A percentile compares a stretch with the other conserved stretches of the same genome.
phyloP scores from a whole-genome alignment of 2,888 invertebrate species.

The Spodoptera picta region DNA sequence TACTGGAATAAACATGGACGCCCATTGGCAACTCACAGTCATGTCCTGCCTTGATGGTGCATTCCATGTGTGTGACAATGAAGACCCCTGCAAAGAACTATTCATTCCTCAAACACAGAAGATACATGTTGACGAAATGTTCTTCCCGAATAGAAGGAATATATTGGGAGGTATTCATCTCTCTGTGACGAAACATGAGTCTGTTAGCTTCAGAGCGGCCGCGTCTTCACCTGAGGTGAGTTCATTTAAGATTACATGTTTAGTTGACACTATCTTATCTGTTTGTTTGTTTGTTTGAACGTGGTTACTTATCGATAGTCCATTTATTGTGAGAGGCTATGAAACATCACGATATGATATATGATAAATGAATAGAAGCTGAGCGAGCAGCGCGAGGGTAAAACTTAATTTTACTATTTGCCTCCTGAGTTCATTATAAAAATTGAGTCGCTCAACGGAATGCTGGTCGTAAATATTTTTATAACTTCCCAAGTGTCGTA shows the following conservation, averaged over 20 bases:
- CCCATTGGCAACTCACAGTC: slow-evolving; percentile 77
- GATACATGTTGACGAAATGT: slow-evolving; percentile 77
- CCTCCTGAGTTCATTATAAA: too few species aligned
- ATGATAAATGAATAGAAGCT: too few species aligned
- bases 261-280: too few species aligned
- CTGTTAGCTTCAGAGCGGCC: slow-evolving; percentile 75
- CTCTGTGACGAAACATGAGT: slow-evolving; percentile 70
- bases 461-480: too few species aligned
- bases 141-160: slow-evolving; percentile 78
- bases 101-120: slow-evolving; percentile 67
- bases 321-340: too few species aligned
- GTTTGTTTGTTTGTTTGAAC: too few species aligned
- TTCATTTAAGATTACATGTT: neutral
- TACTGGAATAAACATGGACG: slow-evolving; percentile 60
- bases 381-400: too few species aligned
- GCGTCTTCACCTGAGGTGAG: slow-evolving; percentile 73
- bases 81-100: slow-evolving; percentile 65
- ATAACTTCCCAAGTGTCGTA: too few species aligned
- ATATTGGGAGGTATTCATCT: slow-evolving; percentile 80
- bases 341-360: too few species aligned
- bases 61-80: slow-evolving; percentile 80
- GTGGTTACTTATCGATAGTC: too few species aligned
- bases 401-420: too few species aligned
- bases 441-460: too few species aligned
- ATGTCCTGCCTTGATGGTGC: slow-evolving; percentile 66